Percentiles rank a stretch among this genome's conserved stretches.
phyloP scores from a whole-genome alignment of 2,888 invertebrate genomes.

The Celastrina argiolus region DNA sequence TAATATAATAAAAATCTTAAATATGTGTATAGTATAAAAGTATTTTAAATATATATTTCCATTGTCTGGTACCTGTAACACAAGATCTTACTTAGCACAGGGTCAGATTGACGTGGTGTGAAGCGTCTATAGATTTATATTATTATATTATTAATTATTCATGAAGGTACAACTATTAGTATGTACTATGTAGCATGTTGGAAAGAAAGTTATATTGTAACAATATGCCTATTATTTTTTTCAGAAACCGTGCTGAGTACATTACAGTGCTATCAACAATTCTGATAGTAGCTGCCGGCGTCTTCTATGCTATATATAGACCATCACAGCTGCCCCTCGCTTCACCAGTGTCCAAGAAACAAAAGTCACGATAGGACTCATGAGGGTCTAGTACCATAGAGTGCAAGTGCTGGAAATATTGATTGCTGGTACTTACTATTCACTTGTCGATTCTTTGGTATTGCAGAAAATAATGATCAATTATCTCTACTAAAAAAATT shows the following conservation, averaged over 20 bases:
- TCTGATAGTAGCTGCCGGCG: slow-evolving; percentile 72
- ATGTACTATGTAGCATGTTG: too few species aligned
- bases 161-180: too few species aligned
- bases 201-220: too few species aligned
- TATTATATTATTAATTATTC: too few species aligned
- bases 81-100: too few species aligned
- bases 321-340: slow-evolving; percentile 45
- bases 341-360: slow-evolving; percentile 37
- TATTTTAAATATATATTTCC: too few species aligned
- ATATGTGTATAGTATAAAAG: too few species aligned
- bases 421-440: not conserved
- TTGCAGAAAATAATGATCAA: not conserved
- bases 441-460: not conserved
- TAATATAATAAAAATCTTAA: too few species aligned
- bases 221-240: slow-evolving; percentile 29
- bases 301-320: slow-evolving; percentile 77
- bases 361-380: slow-evolving; percentile 47
- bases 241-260: slow-evolving; percentile 81
- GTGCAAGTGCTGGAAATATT: not conserved
- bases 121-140: too few species aligned
- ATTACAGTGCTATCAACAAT: slow-evolving; percentile 77
- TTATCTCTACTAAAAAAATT: too few species aligned
- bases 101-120: too few species aligned
- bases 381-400: not conserved
- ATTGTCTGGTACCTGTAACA: too few species aligned